Evolutionary conservation across 2,113 vertebrate species (phyloP).

Genomic region (Gadus chalcogrammus): DNA sequence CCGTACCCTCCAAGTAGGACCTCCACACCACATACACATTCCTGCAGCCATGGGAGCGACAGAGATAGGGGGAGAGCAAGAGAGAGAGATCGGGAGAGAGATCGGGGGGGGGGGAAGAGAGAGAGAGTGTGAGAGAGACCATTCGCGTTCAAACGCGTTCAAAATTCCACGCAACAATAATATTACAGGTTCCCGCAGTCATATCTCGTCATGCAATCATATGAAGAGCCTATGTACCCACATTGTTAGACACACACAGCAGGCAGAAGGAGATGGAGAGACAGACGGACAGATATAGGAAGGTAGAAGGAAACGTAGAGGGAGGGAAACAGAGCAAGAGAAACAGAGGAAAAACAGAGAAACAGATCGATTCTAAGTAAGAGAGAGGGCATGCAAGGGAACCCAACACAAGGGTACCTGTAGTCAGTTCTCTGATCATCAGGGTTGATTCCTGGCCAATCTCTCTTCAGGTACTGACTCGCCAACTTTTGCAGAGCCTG

Average conservation of each 20-base stretch:
- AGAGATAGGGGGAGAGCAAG: constrained; percentile 36
- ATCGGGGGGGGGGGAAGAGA: not conserved
- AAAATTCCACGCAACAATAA: too few relatives aligned
- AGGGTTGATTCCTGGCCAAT: constrained; percentile 90
- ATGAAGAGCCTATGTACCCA: not conserved
- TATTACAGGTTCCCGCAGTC: too few relatives aligned
- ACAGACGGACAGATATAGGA: not conserved
- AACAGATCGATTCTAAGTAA: not conserved
- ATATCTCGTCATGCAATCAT: not conserved
- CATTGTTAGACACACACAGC: not conserved
- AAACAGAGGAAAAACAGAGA: not conserved
- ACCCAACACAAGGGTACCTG: constrained; percentile 66
- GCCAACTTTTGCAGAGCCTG: constrained; percentile 97
- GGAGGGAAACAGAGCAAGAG: not conserved
- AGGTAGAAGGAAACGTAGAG: not conserved
- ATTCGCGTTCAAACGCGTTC: too few relatives aligned
- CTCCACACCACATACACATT: constrained; percentile 97
- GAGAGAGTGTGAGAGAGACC: not conserved
- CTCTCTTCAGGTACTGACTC: constrained; percentile 95
- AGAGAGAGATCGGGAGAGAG: not conserved
- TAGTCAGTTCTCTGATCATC: constrained; percentile 91
- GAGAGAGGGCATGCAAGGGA: too few relatives aligned
- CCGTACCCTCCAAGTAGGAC: constrained; percentile 90
- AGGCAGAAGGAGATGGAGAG: not conserved
- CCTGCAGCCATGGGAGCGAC: constrained; percentile 64